Base-by-base conservation (phyloP, 2,888 invertebrate genomes). In the Phlogophora meticulosa region DNA sequence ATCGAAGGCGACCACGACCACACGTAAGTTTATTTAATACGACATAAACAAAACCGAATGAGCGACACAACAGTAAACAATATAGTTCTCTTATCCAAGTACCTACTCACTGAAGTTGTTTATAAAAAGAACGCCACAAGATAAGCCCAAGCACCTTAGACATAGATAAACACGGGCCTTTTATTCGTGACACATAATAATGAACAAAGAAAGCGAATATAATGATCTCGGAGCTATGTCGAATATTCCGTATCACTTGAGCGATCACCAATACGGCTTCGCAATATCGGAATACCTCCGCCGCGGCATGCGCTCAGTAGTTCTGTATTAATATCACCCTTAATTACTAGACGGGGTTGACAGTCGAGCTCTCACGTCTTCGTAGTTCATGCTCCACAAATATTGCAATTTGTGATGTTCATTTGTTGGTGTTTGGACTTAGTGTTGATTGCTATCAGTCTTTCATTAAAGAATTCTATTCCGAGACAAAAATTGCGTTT, bases 181-280 rank as follows among this genome's bases (percentile, higher is more conserved):
- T 76, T 80, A 80, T 80, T 80, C 80, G 51, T 67, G 64, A 71
- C 77, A 81, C 71, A 81, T 66, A 81, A 76, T 76, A 78, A 75
- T 79, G 78, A 80, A 85, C 84, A 85, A 85, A 82, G 78, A 77
- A 71, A 82, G 69, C 65, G 66, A 58, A 76, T 76, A 83, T 82
- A 85, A 88, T 86, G 84, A 85, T 76, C 73, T 61, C 46, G 28
- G 67, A 85, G 88, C 78, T 84, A 90, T 89, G 87, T 84, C 80
- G 85, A 89, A 90, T 90, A 91, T 92, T 89, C 86, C 86, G 85
- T 87, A 90, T 90, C 88, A 90, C 80, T 85, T 85, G 86, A 89
- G 81, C 88, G 87, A 87, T 87, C 87, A 82, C 85, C 84, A 78
- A 82, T 81, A 81, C 76, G 61, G 73, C 76, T 63, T 72, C 85